Evolutionary conservation across 2,797 vertebrate genomes (phyloP).

Genomic region (Notamacropus eugenii): DNA sequence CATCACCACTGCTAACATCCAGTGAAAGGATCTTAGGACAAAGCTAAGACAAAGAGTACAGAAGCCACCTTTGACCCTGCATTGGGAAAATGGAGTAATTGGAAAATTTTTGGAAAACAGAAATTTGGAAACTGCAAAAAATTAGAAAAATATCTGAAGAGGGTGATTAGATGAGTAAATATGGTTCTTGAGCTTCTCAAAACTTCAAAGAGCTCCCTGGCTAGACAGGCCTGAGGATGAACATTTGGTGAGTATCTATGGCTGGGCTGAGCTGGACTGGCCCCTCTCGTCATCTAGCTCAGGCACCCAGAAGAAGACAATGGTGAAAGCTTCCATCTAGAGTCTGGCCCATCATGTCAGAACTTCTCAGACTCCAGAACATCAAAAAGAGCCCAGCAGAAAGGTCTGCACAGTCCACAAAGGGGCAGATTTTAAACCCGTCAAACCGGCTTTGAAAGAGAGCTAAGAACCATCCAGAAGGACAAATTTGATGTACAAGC

Average conservation of each 20-base stretch:
- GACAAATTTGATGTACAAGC: background rate
- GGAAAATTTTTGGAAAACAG: too few species aligned
- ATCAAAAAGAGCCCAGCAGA: background rate
- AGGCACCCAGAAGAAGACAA: background rate
- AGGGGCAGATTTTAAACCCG: background rate
- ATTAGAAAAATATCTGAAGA: background rate
- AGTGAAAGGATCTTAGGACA: background rate
- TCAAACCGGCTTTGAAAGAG: background rate
- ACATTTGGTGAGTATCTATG: background rate
- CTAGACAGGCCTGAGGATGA: background rate
- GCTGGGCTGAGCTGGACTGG: background rate
- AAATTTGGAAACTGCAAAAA: too few species aligned
- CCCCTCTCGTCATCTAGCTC: background rate
- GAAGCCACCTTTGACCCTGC: background rate
- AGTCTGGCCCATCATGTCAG: background rate
- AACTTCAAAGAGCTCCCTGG: background rate
- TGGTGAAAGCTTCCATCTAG: background rate
- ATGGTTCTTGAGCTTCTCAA: background rate
- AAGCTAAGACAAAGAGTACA: background rate
- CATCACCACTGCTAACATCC: background rate
- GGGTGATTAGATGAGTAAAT: background rate
- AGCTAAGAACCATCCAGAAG: background rate
- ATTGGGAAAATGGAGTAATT: background rate
- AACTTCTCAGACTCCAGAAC: background rate
- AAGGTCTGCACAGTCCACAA: accelerated